Percentiles rank a stretch among this genome's conserved stretches.
phyloP scores from a whole-genome alignment of 2,113 vertebrate genomes.

The Columba janthina region DNA sequence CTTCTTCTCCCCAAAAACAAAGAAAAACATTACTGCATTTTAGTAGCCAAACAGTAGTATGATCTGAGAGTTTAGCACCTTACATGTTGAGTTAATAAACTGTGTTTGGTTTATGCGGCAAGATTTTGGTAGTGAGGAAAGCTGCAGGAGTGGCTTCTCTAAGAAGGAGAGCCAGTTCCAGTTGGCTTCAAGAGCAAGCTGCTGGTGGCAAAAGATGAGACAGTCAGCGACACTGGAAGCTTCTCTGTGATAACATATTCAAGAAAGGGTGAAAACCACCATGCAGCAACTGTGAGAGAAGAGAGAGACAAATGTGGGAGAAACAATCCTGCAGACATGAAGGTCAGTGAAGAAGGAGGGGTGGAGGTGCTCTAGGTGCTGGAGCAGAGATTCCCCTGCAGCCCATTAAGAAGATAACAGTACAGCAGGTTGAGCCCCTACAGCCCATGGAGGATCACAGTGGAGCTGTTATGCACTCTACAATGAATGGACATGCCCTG shows the following conservation, averaged over 20 bases:
- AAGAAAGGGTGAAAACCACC: background rate
- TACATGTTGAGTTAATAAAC: background rate
- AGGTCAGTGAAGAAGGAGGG: background rate
- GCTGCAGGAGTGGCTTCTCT: background rate
- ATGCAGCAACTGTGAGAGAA: background rate
- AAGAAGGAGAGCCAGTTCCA: background rate
- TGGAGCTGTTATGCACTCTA: background rate
- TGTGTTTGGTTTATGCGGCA: background rate
- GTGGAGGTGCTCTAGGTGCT: rapidly evolving
- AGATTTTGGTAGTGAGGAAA: background rate
- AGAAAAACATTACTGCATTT: background rate
- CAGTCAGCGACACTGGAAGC: rapidly evolving
- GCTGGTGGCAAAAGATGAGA: background rate
- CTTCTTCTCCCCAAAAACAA: background rate
- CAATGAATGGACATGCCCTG: background rate
- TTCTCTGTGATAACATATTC: background rate
- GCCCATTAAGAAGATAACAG: background rate
- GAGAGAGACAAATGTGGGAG: background rate
- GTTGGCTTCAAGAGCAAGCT: background rate
- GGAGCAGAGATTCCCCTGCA: background rate
- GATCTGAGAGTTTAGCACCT: background rate
- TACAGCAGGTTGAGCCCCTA: background rate
- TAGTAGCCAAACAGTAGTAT: background rate
- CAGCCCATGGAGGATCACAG: background rate
- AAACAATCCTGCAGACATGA: background rate